These are phyloP conservation scores for Hystrix cristata DNA, from an alignment of 2,113 vertebrate species.

Conservation along the genomic window DNA sequence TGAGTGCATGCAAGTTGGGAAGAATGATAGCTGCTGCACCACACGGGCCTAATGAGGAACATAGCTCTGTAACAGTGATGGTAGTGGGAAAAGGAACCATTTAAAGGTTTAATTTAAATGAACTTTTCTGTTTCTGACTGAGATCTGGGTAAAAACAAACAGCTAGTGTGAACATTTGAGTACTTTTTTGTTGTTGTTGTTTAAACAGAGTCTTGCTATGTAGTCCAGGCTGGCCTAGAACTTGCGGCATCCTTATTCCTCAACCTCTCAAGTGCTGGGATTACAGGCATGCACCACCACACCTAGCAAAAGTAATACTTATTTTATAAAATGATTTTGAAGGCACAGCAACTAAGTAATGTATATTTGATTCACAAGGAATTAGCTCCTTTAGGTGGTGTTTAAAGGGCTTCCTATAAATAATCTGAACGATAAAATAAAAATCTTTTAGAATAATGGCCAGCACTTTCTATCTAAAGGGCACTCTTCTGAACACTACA, in stretches of 20 bases:
- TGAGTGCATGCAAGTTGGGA: not conserved
- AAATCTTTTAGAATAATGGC: not conserved
- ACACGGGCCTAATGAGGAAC: not conserved
- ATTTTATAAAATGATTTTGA: not conserved
- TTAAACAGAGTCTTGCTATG: not conserved
- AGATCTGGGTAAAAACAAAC: slow-evolving; percentile 39
- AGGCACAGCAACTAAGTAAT: not conserved
- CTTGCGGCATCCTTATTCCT: not conserved
- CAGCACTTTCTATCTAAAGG: not conserved
- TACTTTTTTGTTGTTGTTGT: not conserved
- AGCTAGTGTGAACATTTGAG: not conserved
- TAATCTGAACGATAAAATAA: slow-evolving; percentile 19
- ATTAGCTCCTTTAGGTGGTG: not conserved
- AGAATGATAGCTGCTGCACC: not conserved
- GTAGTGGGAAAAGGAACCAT: not conserved
- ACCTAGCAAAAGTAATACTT: not conserved
- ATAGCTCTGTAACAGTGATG: not conserved
- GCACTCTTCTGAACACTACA: slow-evolving; percentile 6
- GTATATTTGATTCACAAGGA: not conserved
- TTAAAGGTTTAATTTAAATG: not conserved
- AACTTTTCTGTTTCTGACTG: not conserved
- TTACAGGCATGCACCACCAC: not conserved
- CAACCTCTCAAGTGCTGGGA: not conserved
- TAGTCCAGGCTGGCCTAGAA: not conserved
- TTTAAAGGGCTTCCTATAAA: slow-evolving; percentile 7